These are phyloP conservation scores for Atethmia centrago DNA, from an alignment of 2,888 invertebrate genomes.

Conservation along the genomic window DNA sequence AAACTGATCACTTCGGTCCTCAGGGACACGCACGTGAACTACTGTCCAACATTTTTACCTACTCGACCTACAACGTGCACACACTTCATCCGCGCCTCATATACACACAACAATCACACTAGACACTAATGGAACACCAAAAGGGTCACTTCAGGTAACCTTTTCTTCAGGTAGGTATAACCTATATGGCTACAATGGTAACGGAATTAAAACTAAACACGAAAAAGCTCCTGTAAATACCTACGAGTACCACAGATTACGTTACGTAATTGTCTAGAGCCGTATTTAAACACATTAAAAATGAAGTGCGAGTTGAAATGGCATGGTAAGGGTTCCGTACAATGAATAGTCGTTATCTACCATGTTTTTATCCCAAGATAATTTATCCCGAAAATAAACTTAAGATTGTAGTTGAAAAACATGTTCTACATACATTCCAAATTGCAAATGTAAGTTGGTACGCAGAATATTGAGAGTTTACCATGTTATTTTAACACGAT, in stretches of 20 bases:
- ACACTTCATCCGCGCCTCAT: conserved; percentile 3
- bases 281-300: not conserved
- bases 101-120: not conserved
- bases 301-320: no score
- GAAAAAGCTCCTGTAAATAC: not conserved
- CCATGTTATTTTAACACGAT: no score
- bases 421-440: no score
- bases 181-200: not conserved
- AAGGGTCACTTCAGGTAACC: not conserved
- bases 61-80: conserved; percentile 25
- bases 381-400: no score
- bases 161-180: not conserved
- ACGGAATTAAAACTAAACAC: not conserved
- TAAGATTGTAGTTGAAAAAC: no score
- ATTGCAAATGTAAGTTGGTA: no score
- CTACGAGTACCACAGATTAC: no score
- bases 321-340: no score
- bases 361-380: no score
- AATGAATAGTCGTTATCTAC: no score
- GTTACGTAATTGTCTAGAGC: not conserved
- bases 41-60: conserved; percentile 71
- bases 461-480: no score
- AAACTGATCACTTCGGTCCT: conserved; percentile 69
- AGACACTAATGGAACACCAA: not conserved
- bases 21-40: conserved; percentile 66